Percentiles rank a stretch among this genome's conserved stretches.
These are phyloP conservation scores for Drosophila tripunctata DNA, from an alignment of 2,888 invertebrate species.

Conservation along the genomic window DNA sequence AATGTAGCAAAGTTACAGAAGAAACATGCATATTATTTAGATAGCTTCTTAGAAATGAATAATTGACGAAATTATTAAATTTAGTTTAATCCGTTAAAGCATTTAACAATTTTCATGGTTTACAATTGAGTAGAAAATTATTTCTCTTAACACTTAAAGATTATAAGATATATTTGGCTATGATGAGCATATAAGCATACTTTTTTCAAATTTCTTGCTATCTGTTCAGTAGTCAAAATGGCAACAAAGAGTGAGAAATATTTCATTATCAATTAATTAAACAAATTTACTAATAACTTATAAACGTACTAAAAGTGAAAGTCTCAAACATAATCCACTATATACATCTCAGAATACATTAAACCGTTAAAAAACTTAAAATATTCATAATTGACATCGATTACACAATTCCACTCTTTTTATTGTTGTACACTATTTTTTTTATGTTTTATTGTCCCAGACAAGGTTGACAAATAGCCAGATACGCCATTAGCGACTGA, in stretches of 20 bases:
- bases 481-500: constrained; percentile 20
- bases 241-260: too few relatives aligned
- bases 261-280: background rate
- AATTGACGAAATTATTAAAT: constrained; percentile 4
- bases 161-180: too few relatives aligned
- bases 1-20: too few relatives aligned
- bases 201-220: too few relatives aligned
- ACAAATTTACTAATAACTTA: background rate
- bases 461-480: constrained; percentile 23
- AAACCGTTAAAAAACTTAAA: background rate
- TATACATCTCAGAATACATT: background rate
- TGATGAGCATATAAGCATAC: too few relatives aligned
- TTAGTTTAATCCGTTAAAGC: background rate
- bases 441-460: background rate
- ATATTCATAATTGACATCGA: background rate
- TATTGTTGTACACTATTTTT: background rate
- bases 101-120: background rate
- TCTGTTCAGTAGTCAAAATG: too few relatives aligned
- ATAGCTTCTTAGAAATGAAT: constrained; percentile 6
- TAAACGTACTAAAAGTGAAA: background rate
- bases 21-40: too few relatives aligned
- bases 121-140: constrained; percentile 1
- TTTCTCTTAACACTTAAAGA: too few relatives aligned
- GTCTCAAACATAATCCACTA: background rate
- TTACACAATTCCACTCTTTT: background rate